Evolutionary conservation across 2,113 vertebrate species (phyloP).

Genomic region (Ophiodon elongatus): DNA sequence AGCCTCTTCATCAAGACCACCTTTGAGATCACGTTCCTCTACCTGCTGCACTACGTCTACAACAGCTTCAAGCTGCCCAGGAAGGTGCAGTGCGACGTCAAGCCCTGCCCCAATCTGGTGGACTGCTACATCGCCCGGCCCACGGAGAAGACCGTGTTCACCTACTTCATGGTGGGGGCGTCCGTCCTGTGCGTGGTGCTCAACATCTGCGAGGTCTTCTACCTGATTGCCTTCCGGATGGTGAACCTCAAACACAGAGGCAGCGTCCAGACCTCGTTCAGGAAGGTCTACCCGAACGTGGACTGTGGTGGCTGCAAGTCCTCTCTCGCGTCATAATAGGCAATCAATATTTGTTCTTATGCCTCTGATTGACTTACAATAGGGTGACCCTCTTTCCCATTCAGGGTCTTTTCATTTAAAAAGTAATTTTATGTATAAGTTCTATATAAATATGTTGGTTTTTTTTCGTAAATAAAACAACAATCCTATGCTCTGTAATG

Average conservation of each 20-base stretch:
- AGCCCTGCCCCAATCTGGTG: constrained; percentile 85
- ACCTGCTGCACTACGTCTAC: constrained; percentile 85
- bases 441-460: constrained; percentile 5
- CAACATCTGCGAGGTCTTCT: constrained; percentile 85
- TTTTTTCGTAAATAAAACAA: not conserved
- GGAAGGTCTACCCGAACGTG: not conserved
- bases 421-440: not conserved
- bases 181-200: constrained; percentile 85
- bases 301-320: constrained; percentile 13
- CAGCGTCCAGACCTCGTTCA: constrained; percentile 16
- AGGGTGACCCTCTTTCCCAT: not conserved
- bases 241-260: constrained; percentile 55
- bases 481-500: not conserved
- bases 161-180: constrained; percentile 88
- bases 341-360: not conserved
- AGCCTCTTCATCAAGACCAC: constrained; percentile 86
- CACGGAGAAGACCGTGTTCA: constrained; percentile 88
- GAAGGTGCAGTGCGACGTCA: constrained; percentile 82
- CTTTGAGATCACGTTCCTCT: constrained; percentile 85
- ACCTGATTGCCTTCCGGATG: constrained; percentile 81
- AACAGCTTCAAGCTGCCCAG: constrained; percentile 83
- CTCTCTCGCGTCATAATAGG: not conserved
- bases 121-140: constrained; percentile 87
- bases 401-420: not conserved
- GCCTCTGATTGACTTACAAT: not conserved